Evolutionary conservation across 2,797 vertebrate genomes (phyloP), one percentile per base, ranked within the genome.

Genomic region (Liasis olivaceus): DNA sequence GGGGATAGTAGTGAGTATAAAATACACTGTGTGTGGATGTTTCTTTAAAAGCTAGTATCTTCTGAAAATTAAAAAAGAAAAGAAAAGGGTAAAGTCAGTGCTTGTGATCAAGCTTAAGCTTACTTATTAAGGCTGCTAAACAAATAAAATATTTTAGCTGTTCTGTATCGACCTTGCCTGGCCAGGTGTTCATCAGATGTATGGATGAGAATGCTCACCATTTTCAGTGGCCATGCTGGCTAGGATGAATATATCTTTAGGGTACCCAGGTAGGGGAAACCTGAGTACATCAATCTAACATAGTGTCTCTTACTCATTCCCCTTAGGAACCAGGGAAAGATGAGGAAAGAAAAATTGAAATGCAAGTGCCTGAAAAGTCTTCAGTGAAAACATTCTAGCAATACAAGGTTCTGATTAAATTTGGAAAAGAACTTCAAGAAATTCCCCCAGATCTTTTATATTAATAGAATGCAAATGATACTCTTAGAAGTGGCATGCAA

Each of bases 31-130:
- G 87, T 91, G 56, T 89, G 94, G 92, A 94, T 94, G 94, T 96
- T 91, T 90, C 87, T 92, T 84, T n/a, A 91, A 91, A 89, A 95
- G 88, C 86, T 91, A 94, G 94, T 91, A 86, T 92, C 92, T 92
- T 91, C 85, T 93, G 93, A 95, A 93, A 0, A 0, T 90, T 36
- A 36, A 36, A 95, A 92, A 60, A 94, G 69, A 91, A 94, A 92
- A 81, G 89, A 69, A 89, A 13, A 91, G 69, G 89, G 85, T 87
- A 93, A 42, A 60, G 91, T 89, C 9, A 17, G 81, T 91, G 84
- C 90, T 60, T 69, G 15, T 26, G 64, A 0, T 0, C 42, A 15
- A 51, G 56, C 91, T 96, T 94, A 1, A 59, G 93, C 85, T 24
- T 36, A 94, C 92, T 84, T 31, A 91, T 95, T 94, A 77, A 47